Evolutionary conservation across 2,888 invertebrate species (phyloP), one percentile per base, ranked within the genome.

Genomic region (Drosophila quasianomalipes): DNA sequence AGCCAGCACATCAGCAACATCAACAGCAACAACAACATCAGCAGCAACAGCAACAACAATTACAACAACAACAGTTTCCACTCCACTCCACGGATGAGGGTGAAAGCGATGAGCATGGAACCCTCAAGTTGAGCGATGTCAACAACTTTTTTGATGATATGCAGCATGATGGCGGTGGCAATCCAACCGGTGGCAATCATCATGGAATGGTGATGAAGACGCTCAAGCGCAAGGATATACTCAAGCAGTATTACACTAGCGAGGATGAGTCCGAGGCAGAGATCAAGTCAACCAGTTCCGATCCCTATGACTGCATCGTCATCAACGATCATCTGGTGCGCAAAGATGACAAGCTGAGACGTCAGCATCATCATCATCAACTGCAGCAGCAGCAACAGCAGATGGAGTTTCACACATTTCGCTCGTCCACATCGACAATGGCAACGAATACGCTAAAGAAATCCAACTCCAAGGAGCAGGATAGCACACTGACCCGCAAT

Each of bases 301-400:
- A 96, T 94, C 96, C 96, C 35, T 96, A 96, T 83, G 96, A 96
- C 91, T 97, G 97, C 91, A 97, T 97, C 81, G 96, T 97, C 61
- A 97, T 97, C 33, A 97, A 97, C 83, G 97, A 97, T 93, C 97
- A 96, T 85, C 85, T 93, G 53, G 93, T 93, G 69, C 92, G 91
- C 61, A 92, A 91, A 92, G 94, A 94, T 74, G 94, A 94, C 30
- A 95, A 94, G 74, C 82, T 91, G 61, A 81, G 91, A 5, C 89
- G 92, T 2, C 78, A 76, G 26, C 76, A 79, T 9, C 74, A 55
- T 4, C 72, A 68, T 1, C 80, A 77, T 16, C 87, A 92, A 51
- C 22, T 44, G 6, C 92, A 81, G 92, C 76, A 75, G 3, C 69
- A 67, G 7, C 70, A 74, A 57, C 92, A 81, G 92, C 94, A 92